Base-by-base conservation (phyloP, 2,113 vertebrate genomes). In the Piliocolobus tephrosceles region DNA sequence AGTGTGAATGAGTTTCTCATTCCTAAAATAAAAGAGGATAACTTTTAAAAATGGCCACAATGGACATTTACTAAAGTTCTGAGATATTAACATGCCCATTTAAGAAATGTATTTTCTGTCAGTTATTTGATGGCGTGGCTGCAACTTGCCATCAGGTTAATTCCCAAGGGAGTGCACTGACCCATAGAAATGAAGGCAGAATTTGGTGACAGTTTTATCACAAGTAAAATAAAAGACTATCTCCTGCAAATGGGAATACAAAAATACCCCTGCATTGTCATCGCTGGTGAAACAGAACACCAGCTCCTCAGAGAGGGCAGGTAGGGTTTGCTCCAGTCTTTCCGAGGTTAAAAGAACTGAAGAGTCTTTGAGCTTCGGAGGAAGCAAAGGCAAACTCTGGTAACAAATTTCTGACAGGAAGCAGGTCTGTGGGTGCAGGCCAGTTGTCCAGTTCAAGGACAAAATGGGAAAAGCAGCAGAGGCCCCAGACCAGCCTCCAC, bases 231-330 rank as follows among this genome's bases (percentile, higher is more conserved):
- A 30, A 52, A 64, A 47, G 57, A 13, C 5, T 20, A 4, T 47
- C 16, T 57, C 17, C 22, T 30, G 6, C 47, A 27, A 23, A 4
- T 61, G 50, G 18, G 1, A 27, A 35, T 3, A 25, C 23, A 22
- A 35, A 61, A 52, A 25, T 4, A 2, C 52, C 35, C 4, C 22
- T 5, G 18, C 35, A 3, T 8, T 38, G 55, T 73, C 50, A 68
- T 32, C 8, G 13, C 11, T 10, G 32, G 58, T 23, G 16, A 73
- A 55, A 55, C 45, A 32, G 11, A 61, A 7, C 9, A 3, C 73
- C 8, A 22, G 8, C 9, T 3, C 70, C 30, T 13, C 13, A 0
- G 30, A 13, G 50, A 12, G 11, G 20, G 2, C 8, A 23, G 38
- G 22, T 10, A 17, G 73, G 4, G 8, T 73, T 47, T 3, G 14